Evolutionary conservation across 2,113 vertebrate species (phyloP).

Genomic region (Atherinomorus stipes): DNA sequence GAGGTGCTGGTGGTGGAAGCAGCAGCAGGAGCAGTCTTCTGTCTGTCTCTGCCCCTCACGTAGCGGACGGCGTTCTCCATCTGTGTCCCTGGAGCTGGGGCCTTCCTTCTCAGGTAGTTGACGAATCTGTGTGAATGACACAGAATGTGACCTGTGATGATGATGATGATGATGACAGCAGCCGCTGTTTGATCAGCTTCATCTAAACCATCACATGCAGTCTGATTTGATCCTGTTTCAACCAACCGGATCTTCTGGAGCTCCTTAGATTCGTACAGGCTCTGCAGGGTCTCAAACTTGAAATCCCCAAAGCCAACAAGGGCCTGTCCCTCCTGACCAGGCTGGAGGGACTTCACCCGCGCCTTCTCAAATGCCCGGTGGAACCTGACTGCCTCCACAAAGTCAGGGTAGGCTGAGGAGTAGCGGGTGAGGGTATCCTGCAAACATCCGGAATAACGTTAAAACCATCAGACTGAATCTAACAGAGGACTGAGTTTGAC

Average conservation of each 20-base stretch:
- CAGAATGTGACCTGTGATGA: not conserved
- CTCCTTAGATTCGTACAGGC: not conserved
- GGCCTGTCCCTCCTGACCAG: slow-evolving; percentile 8
- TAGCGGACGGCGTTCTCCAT: too few species aligned
- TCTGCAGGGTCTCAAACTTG: slow-evolving; percentile 8
- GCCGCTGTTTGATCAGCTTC: too few species aligned
- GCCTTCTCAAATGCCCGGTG: not conserved
- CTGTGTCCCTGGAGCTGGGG: too few species aligned
- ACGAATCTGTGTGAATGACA: not conserved
- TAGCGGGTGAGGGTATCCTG: not conserved
- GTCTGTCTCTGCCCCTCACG: too few species aligned
- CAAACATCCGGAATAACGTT: not conserved
- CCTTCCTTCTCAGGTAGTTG: too few species aligned
- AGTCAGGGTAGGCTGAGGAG: not conserved
- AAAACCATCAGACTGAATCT: too few species aligned
- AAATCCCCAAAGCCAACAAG: slow-evolving; percentile 9
- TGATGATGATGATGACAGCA: too few species aligned
- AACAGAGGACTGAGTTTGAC: too few species aligned
- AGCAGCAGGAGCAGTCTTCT: too few species aligned
- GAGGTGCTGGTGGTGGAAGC: too few species aligned
- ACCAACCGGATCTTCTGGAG: not conserved
- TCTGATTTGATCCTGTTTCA: not conserved
- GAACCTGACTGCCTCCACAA: slow-evolving; percentile 3
- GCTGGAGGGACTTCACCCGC: not conserved
- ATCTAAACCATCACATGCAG: not conserved